Evolutionary conservation across 2,797 vertebrate genomes (phyloP), one percentile per base, ranked within the genome.

Genomic region (Champsocephalus esox): DNA sequence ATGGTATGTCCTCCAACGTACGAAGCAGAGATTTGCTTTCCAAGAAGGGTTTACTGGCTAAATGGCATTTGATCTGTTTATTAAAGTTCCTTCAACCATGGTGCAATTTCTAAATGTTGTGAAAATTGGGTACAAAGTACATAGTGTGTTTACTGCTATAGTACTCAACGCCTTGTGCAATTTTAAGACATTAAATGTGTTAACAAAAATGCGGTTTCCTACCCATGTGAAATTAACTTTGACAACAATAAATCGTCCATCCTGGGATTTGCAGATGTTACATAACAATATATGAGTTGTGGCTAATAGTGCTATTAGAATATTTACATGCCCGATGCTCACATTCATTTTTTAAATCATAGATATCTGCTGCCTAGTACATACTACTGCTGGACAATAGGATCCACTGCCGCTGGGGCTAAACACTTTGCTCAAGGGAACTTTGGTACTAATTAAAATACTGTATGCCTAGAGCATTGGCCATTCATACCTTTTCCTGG

Each of bases 381-480:
- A 66, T 12, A 8, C 34, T 3, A 2, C 38, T 28, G 17, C 16
- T 61, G 28, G 56, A 61, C 51, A n/a, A 49, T 32, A 43, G 46
- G 41, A 16, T 67, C 24, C 17, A 49, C 43, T 41, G 19, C 55
- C 56, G 14, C 28, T 54, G 59, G 63, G 60, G 51, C 66, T 70
- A 51, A 57, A 41, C 38, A 57, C 62, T 41, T 80, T 75, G 72
- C 75, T 68, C 32, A 70, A 60, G 32, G 59, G 60, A 50, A 59
- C 68, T 51, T 21, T 28, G 48, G 19, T 41, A 9, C 56, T 62
- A 51, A 80, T 68, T 61, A 61, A 73, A 77, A 75, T 44, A 24
- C 24, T 24, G 24, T 24, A 5, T 17, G n/a, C 11, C 59, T 70
- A 51, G 3, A 61, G 58, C 57, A 14, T 1, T 12, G 17, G 38